Base-by-base conservation (phyloP, 2,113 vertebrate genomes). In the Cebus imitator region DNA sequence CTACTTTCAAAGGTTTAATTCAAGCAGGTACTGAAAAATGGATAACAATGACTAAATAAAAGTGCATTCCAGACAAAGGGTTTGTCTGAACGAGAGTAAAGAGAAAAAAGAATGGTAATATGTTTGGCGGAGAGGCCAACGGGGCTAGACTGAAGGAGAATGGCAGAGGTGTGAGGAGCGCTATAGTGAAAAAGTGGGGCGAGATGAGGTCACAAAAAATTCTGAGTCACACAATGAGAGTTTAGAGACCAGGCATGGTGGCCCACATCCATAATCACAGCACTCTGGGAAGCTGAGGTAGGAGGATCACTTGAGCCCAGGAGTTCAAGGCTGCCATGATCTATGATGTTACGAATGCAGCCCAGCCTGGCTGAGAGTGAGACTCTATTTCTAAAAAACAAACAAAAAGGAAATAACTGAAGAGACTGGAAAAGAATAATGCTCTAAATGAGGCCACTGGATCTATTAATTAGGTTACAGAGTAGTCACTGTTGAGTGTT, bases 1-100 rank as follows among this genome's bases (percentile, higher is more conserved):
- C 48, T 58, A 76, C 64, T 92, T 64, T 76, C 12, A 86, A 95
- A 85, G 23, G 88, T 35, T 91, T 94, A 93, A 90, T 72, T 90
- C 61, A 50, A 96, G 66, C 45, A 97, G 32, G 6, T 80, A 37
- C n/a, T 97, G n/a, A 93, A 88, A 87, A 23, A 90, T 32, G 40
- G n/a, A 2, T 80, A 57, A 95, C 5, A 81, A 6, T 88, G n/a
- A 61, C 86, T 72, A 95, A 43, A 83, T 68, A 2, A 40, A 48
- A 92, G 73, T 48, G 12, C 25, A 88, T 52, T 86, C 57, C 85
- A 94, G 86, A 82, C 21, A 88, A 85, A 75, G 17, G 45, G 12
- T 73, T 32, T 58, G 6, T 87, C 8, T 81, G 75, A 72, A 50
- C 40, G 52, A 73, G 32, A 91, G 10, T 25, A 75, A 20, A 4